Evolutionary conservation across 2,888 invertebrate species (phyloP).

Genomic region (Troides oblongomaculatus): DNA sequence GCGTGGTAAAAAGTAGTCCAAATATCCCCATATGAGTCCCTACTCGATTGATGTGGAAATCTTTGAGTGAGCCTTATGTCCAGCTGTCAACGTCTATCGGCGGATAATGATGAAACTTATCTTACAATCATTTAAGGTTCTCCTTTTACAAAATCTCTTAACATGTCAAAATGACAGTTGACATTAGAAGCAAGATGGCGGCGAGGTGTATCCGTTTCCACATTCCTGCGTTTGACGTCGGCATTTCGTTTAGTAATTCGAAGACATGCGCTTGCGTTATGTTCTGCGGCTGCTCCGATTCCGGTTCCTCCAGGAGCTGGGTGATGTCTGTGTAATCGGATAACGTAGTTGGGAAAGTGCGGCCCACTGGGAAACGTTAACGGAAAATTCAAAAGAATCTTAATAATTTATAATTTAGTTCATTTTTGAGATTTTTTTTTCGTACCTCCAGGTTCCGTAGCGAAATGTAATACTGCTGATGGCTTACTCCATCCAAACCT

Average conservation of each 20-base stretch:
- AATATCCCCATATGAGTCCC: too few species aligned
- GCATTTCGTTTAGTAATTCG: conserved; percentile 38
- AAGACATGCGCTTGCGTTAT: conserved; percentile 60
- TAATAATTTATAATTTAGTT: too few species aligned
- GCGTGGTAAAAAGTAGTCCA: too few species aligned
- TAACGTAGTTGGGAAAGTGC: conserved; percentile 50
- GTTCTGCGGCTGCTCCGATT: conserved; percentile 52
- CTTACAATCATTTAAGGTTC: too few species aligned
- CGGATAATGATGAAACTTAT: too few species aligned
- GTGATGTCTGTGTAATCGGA: conserved; percentile 63
- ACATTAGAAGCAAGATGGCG: conserved; percentile 43
- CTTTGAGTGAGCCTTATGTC: too few species aligned
- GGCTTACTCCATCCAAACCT: conserved; percentile 92
- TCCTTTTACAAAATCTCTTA: not conserved
- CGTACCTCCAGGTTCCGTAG: conserved; percentile 86
- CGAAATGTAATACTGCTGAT: conserved; percentile 86
- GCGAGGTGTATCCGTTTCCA: conserved; percentile 41
- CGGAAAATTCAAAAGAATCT: too few species aligned
- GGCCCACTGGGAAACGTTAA: conserved; percentile 47
- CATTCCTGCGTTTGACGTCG: conserved; percentile 33
- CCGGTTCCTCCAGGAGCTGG: conserved; percentile 61
- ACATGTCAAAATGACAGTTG: not conserved
- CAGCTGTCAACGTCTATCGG: too few species aligned
- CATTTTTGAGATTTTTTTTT: too few species aligned
- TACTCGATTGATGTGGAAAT: too few species aligned